These are phyloP conservation scores for Lithodes maja DNA, from an alignment of 2,888 invertebrate species.

Conservation along the genomic window DNA sequence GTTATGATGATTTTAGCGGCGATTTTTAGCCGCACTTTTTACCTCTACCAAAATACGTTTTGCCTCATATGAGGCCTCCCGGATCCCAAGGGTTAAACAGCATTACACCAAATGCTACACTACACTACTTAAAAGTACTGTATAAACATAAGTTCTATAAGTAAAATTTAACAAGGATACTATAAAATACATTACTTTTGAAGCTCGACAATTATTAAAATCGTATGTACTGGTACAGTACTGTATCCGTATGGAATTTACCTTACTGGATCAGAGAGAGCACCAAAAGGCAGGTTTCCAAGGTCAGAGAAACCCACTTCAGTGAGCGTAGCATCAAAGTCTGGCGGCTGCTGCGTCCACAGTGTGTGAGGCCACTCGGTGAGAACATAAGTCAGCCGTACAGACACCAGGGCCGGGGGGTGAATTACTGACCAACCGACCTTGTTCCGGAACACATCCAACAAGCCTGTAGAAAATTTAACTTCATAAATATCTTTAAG, in stretches of 20 bases:
- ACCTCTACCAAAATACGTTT: no score
- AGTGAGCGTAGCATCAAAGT: constrained; percentile 67
- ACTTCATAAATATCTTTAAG: background rate
- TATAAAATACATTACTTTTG: background rate
- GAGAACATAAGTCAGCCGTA: constrained; percentile 82
- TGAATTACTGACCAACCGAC: constrained; percentile 75
- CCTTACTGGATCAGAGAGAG: constrained; percentile 84
- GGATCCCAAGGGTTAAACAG: no score
- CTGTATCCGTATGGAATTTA: constrained; percentile 3
- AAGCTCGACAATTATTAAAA: no score
- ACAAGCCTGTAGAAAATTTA: constrained; percentile 77
- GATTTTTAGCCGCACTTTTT: no score
- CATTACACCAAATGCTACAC: no score
- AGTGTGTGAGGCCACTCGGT: constrained; percentile 69
- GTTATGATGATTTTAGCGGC: no score
- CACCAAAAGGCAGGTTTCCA: constrained; percentile 87
- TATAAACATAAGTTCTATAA: no score
- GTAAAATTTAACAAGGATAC: background rate
- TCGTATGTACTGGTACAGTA: background rate
- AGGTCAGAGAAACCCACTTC: constrained; percentile 78
- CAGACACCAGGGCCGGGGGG: constrained; percentile 82
- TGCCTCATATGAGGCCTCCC: no score
- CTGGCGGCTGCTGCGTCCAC: constrained; percentile 70
- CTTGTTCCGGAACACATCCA: constrained; percentile 93
- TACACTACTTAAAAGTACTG: no score